Evolutionary conservation across 2,888 invertebrate genomes (phyloP).

Genomic region (Leptopilina syphax): DNA sequence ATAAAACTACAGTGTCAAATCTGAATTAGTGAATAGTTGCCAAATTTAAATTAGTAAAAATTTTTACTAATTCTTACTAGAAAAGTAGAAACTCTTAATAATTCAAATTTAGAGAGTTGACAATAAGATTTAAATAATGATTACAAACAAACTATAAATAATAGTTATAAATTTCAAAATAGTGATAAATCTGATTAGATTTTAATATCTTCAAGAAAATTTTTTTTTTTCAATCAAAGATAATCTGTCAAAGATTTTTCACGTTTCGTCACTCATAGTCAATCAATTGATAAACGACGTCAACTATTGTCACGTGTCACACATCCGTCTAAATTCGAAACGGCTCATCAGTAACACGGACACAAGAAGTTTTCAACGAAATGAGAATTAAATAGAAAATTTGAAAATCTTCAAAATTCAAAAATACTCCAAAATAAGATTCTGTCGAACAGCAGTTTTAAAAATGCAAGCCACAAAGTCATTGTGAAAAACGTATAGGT

Average conservation of each 20-base stretch:
- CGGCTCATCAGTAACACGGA: background rate
- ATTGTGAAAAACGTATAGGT: background rate
- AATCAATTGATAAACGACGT: slow-evolving; percentile 28
- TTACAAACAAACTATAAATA: no score
- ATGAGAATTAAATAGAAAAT: background rate
- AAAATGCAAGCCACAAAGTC: background rate
- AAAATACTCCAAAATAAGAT: background rate
- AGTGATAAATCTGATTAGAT: no score
- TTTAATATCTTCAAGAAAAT: no score
- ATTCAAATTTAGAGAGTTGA: no score
- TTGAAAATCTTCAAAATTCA: background rate
- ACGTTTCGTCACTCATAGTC: background rate
- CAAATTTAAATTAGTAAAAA: no score
- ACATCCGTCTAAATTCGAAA: background rate
- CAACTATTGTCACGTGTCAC: slow-evolving; percentile 4
- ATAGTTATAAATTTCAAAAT: no score
- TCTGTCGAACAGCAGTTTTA: background rate
- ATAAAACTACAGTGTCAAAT: no score
- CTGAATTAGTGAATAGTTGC: no score
- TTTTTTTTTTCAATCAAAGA: background rate
- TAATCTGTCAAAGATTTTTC: slow-evolving; percentile 9
- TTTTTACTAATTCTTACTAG: no score
- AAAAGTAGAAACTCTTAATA: no score
- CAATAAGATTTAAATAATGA: no score
- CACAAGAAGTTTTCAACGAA: background rate